These are phyloP conservation scores for Hemicrepidius hirtus DNA, from an alignment of 2,888 invertebrate genomes.

Conservation along the genomic window DNA sequence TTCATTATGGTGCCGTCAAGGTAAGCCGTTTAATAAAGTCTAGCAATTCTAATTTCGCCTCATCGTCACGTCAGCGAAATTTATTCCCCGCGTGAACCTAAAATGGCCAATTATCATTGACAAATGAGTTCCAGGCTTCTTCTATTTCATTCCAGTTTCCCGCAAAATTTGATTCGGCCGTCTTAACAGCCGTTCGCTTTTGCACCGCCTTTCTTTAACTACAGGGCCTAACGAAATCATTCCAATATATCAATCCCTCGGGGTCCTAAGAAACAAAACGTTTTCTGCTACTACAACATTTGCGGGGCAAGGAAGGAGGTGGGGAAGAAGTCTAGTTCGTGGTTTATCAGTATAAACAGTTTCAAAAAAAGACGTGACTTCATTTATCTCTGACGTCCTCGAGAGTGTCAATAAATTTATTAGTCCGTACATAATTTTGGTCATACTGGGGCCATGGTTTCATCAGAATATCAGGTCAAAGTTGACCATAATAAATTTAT, in stretches of 20 bases:
- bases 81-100: conserved; percentile 31
- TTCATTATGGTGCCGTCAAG: conserved; percentile 37
- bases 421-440: conserved; percentile 32
- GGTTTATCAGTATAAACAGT: too few relatives aligned
- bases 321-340: too few relatives aligned
- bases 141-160: conserved; percentile 28
- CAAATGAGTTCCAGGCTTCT: conserved; percentile 37
- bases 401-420: conserved; percentile 34
- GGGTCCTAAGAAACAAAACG: conserved; percentile 2
- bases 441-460: conserved; percentile 1
- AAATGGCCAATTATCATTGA: conserved; percentile 41
- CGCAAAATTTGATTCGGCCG: conserved; percentile 23
- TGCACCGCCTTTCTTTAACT: conserved; percentile 12
- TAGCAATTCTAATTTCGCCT: conserved; percentile 41
- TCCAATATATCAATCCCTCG: conserved; percentile 12
- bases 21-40: conserved; percentile 43
- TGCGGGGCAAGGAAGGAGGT: background rate
- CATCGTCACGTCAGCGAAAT: conserved; percentile 32
- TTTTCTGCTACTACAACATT: background rate
- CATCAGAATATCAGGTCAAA: conserved; percentile 35
- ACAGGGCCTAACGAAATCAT: conserved; percentile 11
- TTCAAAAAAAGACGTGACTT: conserved; percentile 31
- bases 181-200: conserved; percentile 5
- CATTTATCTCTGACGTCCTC: conserved; percentile 35
- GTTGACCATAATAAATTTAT: conserved; percentile 42